Evolutionary conservation across 2,888 invertebrate species (phyloP).

Genomic region (Drosophila nr. fundita): DNA sequence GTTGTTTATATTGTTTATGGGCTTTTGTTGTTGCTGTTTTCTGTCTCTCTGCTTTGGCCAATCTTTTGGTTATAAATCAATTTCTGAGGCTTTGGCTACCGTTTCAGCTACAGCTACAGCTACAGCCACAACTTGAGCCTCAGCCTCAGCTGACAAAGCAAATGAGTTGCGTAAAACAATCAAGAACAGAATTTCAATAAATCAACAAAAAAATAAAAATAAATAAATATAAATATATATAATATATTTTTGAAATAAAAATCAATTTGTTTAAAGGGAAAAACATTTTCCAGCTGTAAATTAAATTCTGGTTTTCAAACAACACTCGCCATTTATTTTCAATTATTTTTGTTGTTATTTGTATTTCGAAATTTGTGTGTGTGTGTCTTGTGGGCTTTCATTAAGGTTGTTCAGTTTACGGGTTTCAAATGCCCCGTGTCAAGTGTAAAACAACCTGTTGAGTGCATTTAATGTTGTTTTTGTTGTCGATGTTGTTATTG

Average conservation of each 20-base stretch:
- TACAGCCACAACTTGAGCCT: constrained; percentile 2
- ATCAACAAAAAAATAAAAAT: background rate
- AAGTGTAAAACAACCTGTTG: constrained; percentile 68
- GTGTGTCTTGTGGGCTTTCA: constrained; percentile 4
- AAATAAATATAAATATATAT: background rate
- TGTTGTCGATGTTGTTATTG: constrained; percentile 34
- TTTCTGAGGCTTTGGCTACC: constrained; percentile 69
- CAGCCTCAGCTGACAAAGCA: constrained; percentile 2
- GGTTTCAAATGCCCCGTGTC: constrained; percentile 31
- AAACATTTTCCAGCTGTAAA: constrained; percentile 29
- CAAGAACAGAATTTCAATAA: constrained; percentile 16
- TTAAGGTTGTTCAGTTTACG: constrained; percentile 28
- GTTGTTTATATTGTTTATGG: constrained; percentile 46
- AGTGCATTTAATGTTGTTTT: constrained; percentile 49
- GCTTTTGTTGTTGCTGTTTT: constrained; percentile 27
- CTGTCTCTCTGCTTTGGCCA: constrained; percentile 51
- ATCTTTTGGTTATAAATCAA: constrained; percentile 74
- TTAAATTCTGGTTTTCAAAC: constrained; percentile 59
- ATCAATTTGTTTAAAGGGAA: background rate
- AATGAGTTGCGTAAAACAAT: constrained; percentile 4
- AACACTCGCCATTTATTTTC: constrained; percentile 29
- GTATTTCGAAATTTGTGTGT: background rate
- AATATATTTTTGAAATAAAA: background rate
- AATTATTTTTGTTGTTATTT: background rate
- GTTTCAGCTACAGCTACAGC: constrained; percentile 43